These are phyloP conservation scores for Epiperipatus broadwayi DNA, from an alignment of 2,888 invertebrate species.

Conservation along the genomic window DNA sequence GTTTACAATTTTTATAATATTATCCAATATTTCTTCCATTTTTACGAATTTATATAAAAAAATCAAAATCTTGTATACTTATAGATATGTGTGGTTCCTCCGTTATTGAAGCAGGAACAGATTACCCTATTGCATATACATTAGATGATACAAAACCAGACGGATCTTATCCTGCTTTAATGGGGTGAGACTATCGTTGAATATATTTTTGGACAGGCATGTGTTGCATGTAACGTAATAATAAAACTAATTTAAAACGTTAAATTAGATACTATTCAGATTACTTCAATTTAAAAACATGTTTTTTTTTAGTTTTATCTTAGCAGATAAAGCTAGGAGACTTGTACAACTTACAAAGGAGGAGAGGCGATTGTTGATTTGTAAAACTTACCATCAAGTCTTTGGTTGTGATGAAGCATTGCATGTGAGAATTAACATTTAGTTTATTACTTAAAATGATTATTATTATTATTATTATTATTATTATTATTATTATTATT, in stretches of 20 bases:
- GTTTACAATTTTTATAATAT: too few relatives aligned
- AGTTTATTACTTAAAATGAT: conserved; percentile 16
- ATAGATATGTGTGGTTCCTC: too few relatives aligned
- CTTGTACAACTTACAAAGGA: conserved; percentile 18
- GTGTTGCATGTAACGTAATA: too few relatives aligned
- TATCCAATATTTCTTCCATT: too few relatives aligned
- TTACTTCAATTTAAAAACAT: too few relatives aligned
- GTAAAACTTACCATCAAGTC: conserved; percentile 21
- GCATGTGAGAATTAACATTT: conserved; percentile 18
- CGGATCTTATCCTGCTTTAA: conserved; percentile 20
- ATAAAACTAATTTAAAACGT: too few relatives aligned
- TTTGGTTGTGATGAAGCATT: conserved; percentile 21
- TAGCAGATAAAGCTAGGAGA: conserved; percentile 22
- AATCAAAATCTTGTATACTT: too few relatives aligned
- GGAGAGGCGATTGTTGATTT: conserved; percentile 20
- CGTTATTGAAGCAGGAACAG: conserved; percentile 18
- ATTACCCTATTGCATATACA: conserved; percentile 19
- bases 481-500: not conserved
- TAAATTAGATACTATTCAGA: too few relatives aligned
- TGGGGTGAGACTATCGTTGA: too few relatives aligned
- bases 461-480: not conserved
- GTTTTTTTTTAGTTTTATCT: conserved; percentile 22
- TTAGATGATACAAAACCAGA: conserved; percentile 22
- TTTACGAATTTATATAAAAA: too few relatives aligned
- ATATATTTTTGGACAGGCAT: too few relatives aligned